Percentiles rank a stretch among this genome's conserved stretches.
Conservation (phyloP, 2,888 invertebrate species). For the Protophormia terraenovae region DNA sequence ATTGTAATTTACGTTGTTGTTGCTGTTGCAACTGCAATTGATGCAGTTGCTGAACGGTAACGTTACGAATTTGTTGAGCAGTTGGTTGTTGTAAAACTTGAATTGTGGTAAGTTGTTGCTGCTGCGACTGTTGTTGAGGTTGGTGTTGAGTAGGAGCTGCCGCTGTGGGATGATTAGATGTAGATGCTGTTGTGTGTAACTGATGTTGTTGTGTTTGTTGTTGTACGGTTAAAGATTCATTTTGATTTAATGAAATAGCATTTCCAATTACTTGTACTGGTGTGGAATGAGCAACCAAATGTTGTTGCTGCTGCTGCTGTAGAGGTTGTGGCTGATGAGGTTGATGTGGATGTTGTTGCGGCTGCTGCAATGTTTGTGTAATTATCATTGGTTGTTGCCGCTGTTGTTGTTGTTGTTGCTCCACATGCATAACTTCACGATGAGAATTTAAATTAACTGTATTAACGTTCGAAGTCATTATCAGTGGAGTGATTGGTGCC, state of each 20-base stretch:
- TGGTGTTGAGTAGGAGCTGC: constrained; percentile 70
- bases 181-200: constrained; percentile 65
- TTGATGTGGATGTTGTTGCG: constrained; percentile 64
- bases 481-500: constrained; percentile 42
- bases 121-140: constrained; percentile 65
- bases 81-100: constrained; percentile 72
- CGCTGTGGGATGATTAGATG: constrained; percentile 67
- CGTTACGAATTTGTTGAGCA: constrained; percentile 70
- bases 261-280: constrained; percentile 66
- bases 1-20: constrained; percentile 67
- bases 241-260: constrained; percentile 59
- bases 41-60: constrained; percentile 72
- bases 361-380: constrained; percentile 63
- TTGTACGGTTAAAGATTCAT: constrained; percentile 57
- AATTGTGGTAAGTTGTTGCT: constrained; percentile 70
- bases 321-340: constrained; percentile 57
- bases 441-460: constrained; percentile 47
- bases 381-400: constrained; percentile 51
- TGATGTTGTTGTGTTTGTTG: constrained; percentile 71
- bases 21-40: constrained; percentile 71
- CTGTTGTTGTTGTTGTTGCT: constrained; percentile 61
- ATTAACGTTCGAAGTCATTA: constrained; percentile 55
- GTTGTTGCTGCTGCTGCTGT: constrained; percentile 61
- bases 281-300: constrained; percentile 60
- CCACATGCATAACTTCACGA: constrained; percentile 38